Base-by-base conservation (phyloP, 2,888 invertebrate genomes). In the Tetranychus piercei region DNA sequence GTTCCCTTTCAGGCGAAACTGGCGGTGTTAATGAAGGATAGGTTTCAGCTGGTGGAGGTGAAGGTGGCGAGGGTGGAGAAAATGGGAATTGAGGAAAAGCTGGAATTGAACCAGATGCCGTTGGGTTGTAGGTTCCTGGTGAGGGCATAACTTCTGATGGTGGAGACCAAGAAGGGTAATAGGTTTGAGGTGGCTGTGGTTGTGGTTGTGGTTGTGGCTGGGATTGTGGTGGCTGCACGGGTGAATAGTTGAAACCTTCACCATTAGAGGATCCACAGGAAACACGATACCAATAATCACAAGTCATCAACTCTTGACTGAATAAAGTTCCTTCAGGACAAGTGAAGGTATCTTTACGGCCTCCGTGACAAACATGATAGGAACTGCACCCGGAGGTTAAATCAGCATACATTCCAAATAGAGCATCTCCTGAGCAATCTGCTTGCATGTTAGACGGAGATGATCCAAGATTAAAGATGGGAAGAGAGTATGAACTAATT, bases 261-360 rank as follows among this genome's bases (percentile, higher is more conserved):
- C 69, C 69, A n/a, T 23, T 23, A 9, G 20, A 34, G 34, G 34
- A 22, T 18, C 23, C 73, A 65, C 73, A 73, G 18, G 34, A 44
- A 8, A 73, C 73, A 20, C 44, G 34, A 44, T 23, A 73, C 73
- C 73, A 73, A 22, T 44, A 73, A 73, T 73, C 73, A 64, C 73
- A 73, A 11, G 73, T 73, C 34, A 64, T 20, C 20, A 65, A 23
- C 22, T 23, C 64, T 65, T 73, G 73, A 64, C 34, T 55, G 73
- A 73, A 73, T 6, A 73, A 34, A 5, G 73, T 73, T 22, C 73
- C 73, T 20, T 23, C n/a, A 9, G 73, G 73, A 73, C 73, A 73
- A 6, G 44, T 55, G 55, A 73, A 73, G 9, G 55, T 73, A 8
- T 64, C 65, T 55, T 22, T 45, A 9, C 73, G 55, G 20, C 73